Evolutionary conservation across 2,113 vertebrate species (phyloP).

Genomic region (Dasyurus viverrinus): DNA sequence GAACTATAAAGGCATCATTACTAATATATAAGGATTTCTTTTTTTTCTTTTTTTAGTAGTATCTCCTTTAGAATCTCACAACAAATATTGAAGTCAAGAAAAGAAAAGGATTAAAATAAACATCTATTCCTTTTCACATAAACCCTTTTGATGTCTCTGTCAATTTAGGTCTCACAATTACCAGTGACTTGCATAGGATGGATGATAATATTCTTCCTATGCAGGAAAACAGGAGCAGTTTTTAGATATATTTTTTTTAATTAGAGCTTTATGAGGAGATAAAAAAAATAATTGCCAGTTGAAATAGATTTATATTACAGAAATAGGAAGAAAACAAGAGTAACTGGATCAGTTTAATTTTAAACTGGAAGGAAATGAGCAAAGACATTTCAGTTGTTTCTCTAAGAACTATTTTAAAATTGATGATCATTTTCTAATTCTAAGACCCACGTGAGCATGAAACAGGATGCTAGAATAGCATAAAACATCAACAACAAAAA

Average conservation of each 20-base stretch:
- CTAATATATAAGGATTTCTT: not conserved
- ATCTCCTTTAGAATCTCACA: not conserved
- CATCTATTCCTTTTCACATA: conserved; percentile 14
- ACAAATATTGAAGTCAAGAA: not conserved
- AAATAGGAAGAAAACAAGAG: conserved; percentile 3
- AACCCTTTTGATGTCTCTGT: conserved; percentile 35
- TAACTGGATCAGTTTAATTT: not conserved
- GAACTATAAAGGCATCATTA: not conserved
- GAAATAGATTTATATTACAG: conserved; percentile 48
- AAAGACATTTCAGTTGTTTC: not conserved
- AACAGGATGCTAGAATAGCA: not conserved
- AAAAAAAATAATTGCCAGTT: conserved; percentile 53
- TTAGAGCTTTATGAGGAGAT: conserved; percentile 18
- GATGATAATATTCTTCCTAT: conserved; percentile 3
- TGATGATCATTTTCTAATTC: not conserved
- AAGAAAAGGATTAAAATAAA: not conserved
- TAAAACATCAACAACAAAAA: not conserved
- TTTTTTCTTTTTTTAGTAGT: not conserved
- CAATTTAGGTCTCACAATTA: conserved; percentile 19
- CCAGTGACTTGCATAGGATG: conserved; percentile 10
- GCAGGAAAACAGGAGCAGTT: not conserved
- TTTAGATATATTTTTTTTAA: not conserved
- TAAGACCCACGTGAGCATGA: not conserved
- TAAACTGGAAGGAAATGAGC: not conserved
- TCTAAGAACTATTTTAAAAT: not conserved